Conservation (phyloP, 2,797 vertebrate species). For the Phrynocephalus guinanensis region DNA sequence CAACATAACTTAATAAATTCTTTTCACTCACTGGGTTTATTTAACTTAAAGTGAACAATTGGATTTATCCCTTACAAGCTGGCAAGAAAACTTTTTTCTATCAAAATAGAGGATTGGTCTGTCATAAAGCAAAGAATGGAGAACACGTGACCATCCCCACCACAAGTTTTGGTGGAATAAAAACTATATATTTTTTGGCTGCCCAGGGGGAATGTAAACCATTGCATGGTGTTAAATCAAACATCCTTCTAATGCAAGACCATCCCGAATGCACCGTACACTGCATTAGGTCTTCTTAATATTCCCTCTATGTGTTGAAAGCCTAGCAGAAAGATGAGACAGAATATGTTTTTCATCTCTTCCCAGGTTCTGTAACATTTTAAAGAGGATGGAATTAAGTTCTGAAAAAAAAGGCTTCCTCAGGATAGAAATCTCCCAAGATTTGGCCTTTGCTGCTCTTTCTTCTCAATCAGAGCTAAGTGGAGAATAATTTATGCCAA, state of each 20-base stretch:
- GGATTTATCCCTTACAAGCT: too few species aligned
- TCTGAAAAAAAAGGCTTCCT: slow-evolving; percentile 53
- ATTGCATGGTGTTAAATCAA: background rate
- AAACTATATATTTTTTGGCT: too few species aligned
- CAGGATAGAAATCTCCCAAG: slow-evolving; percentile 38
- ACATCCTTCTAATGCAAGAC: background rate
- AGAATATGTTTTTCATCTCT: slow-evolving; percentile 50
- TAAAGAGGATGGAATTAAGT: slow-evolving; percentile 53
- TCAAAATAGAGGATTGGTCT: too few species aligned
- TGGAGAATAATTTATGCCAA: slow-evolving; percentile 34
- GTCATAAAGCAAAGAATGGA: too few species aligned
- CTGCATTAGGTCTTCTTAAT: background rate
- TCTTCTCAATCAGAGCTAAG: slow-evolving; percentile 29
- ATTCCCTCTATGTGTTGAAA: slow-evolving; percentile 2
- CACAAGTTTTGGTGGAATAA: too few species aligned
- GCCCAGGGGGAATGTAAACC: background rate
- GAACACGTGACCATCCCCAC: too few species aligned
- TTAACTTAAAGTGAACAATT: too few species aligned
- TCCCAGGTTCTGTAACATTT: slow-evolving; percentile 39
- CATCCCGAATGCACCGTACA: background rate
- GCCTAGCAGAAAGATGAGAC: slow-evolving; percentile 30
- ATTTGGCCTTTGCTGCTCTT: slow-evolving; percentile 65
- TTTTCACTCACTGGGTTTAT: too few species aligned
- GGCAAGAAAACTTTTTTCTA: too few species aligned
- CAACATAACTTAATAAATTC: too few species aligned